Evolutionary conservation across 1,140 invertebrate genomes (phyloP).

Genomic region (Chelonus insularis): DNA sequence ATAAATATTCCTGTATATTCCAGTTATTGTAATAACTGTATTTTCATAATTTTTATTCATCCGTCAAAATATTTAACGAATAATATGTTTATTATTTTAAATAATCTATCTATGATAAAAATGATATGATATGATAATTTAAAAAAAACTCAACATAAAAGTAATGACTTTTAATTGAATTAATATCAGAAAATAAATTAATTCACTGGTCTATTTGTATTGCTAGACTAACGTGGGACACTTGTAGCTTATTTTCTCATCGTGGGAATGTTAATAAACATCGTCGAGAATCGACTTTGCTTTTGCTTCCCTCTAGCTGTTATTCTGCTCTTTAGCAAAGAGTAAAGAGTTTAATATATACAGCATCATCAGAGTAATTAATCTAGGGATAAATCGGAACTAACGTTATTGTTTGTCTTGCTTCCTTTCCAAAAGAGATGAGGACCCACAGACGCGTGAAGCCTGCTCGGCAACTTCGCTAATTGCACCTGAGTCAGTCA

Average conservation of each 20-base stretch:
- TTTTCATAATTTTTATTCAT: not conserved
- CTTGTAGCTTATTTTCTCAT: not conserved
- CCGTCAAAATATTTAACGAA: no score
- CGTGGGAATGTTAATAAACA: slow-evolving; percentile 17
- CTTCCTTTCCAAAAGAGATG: slow-evolving; percentile 13
- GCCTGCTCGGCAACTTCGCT: slow-evolving; percentile 27
- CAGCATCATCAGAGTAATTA: slow-evolving; percentile 11
- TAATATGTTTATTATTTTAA: no score
- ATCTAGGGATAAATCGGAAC: slow-evolving; percentile 14
- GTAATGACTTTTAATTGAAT: no score
- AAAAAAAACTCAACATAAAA: no score
- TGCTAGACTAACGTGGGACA: not conserved
- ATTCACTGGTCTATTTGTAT: not conserved
- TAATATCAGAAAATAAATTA: no score
- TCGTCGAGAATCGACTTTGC: not conserved
- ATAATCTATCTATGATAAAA: no score
- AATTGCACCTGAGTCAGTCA: slow-evolving; percentile 31
- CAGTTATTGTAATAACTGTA: not conserved
- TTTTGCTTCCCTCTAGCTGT: not conserved
- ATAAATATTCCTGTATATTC: not conserved
- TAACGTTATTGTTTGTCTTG: not conserved
- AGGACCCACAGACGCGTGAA: slow-evolving; percentile 21
- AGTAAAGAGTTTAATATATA: not conserved
- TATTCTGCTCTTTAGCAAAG: not conserved
- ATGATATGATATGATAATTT: no score